phyloP scores from a whole-genome alignment of 1,140 invertebrate species.

The Drosophila pandora region DNA sequence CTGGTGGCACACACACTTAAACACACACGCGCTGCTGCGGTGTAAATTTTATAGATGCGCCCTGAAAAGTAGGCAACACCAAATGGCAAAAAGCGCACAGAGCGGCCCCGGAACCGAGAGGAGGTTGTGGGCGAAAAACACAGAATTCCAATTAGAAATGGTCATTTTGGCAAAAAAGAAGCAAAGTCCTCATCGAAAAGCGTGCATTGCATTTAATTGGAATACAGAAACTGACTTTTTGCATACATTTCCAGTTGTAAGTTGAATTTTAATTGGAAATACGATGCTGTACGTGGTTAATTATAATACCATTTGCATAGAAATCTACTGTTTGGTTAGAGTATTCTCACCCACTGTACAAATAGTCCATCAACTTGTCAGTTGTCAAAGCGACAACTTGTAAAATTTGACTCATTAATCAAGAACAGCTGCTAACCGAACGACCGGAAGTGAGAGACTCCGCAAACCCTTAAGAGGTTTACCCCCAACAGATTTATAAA shows the following conservation, averaged over 20 bases:
- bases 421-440: conserved; percentile 9
- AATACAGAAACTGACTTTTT: conserved; percentile 14
- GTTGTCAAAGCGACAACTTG: conserved; percentile 31
- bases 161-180: background rate
- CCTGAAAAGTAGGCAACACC: conserved; percentile 70
- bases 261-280: conserved; percentile 40
- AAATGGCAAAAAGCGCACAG: conserved; percentile 31
- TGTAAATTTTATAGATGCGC: conserved; percentile 72
- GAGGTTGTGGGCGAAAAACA: conserved; percentile 18
- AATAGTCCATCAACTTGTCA: conserved; percentile 29
- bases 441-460: conserved; percentile 3
- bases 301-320: background rate
- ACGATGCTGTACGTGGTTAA: background rate
- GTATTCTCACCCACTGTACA: background rate
- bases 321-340: background rate
- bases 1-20: conserved; percentile 3
- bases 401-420: conserved; percentile 37
- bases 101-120: background rate
- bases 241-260: background rate
- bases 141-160: conserved; percentile 44
- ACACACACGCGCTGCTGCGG: conserved; percentile 41
- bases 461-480: conserved; percentile 10
- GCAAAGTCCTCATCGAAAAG: conserved; percentile 19
- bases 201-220: conserved; percentile 23
- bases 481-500: conserved; percentile 27